phyloP scores from a whole-genome alignment of 2,888 invertebrate species.

The Plebejus anna region DNA sequence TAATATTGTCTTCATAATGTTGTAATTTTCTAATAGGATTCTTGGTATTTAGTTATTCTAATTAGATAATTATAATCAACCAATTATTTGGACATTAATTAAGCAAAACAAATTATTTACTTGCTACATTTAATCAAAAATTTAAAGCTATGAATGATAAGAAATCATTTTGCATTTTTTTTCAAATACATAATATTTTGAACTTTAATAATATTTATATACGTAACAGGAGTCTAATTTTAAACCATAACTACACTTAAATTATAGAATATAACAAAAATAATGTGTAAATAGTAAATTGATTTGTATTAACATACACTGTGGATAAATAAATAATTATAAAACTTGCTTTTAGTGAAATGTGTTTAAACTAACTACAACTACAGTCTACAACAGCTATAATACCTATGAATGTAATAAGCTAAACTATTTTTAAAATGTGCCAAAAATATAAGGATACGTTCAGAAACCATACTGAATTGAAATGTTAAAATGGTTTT shows the following conservation, averaged over 20 bases:
- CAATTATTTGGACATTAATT: not conserved
- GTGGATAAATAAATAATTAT: not conserved
- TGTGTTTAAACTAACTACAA: constrained; percentile 3
- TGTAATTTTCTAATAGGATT: not conserved
- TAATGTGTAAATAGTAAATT: not conserved
- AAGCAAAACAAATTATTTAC: not conserved
- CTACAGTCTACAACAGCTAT: not conserved
- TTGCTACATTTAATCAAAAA: not conserved
- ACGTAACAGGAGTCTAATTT: not conserved
- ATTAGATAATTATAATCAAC: not conserved
- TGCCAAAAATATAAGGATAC: constrained; percentile 58
- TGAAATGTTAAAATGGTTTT: constrained; percentile 43
- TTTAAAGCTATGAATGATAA: not conserved
- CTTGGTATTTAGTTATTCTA: not conserved
- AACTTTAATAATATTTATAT: too few relatives aligned
- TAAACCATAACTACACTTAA: not conserved
- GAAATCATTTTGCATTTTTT: too few relatives aligned
- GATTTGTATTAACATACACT: not conserved
- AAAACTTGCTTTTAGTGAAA: not conserved
- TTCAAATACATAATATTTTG: too few relatives aligned
- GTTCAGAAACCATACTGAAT: constrained; percentile 71
- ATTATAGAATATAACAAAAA: not conserved
- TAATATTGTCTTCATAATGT: too few relatives aligned
- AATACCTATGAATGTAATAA: constrained; percentile 27
- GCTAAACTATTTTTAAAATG: constrained; percentile 35